Evolutionary conservation across 1,140 invertebrate species (phyloP), one percentile per base, ranked within the genome.

Genomic region (Neodiprion pinetum): DNA sequence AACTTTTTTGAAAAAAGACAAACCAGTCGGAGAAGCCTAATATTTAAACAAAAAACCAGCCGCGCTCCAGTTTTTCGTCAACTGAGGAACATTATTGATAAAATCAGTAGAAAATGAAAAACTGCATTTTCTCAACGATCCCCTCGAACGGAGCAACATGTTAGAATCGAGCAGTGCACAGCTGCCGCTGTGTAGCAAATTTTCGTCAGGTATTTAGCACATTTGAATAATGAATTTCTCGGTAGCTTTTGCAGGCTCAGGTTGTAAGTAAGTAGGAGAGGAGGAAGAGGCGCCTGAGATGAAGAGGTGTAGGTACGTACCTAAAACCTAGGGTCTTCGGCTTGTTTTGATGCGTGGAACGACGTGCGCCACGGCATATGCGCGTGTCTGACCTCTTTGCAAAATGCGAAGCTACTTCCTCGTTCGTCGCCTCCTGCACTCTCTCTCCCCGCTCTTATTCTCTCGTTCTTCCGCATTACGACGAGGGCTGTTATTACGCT

Each of bases 301-400:
- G 28, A 40, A 40, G 28, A 40, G 28, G 28, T 40, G 28, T 40
- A 40, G 28, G 28, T 40, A 40, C 28, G 28, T 40, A 40, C 28
- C 28, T 40, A 40, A 40, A 40, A 40, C 2, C 28, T 40, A 40
- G 28, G 28, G 28, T 14, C 53, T 61, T 61, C 11, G 67, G 17
- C 67, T 69, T 69, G 67, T 69, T 69, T 69, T 69, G 72, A 67
- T 72, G 74, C 71, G 74, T 80, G 76, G 79, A 82, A 83, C 78
- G 82, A 76, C 76, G 76, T 77, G 71, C 77, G 79, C 79, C 28
- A 78, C 79, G 67, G 11, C 23, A 69, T 21, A 14, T 80, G 82
- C 80, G 79, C 83, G 82, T 83, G 82, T 77, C 74, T 85, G 80
- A 83, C 84, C 83, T 83, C 77, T 78, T 77, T 5, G 71, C 70